Percentiles rank a stretch among this genome's conserved stretches.
phyloP scores from a whole-genome alignment of 2,888 invertebrate species.

The Antheraea assamensis region DNA sequence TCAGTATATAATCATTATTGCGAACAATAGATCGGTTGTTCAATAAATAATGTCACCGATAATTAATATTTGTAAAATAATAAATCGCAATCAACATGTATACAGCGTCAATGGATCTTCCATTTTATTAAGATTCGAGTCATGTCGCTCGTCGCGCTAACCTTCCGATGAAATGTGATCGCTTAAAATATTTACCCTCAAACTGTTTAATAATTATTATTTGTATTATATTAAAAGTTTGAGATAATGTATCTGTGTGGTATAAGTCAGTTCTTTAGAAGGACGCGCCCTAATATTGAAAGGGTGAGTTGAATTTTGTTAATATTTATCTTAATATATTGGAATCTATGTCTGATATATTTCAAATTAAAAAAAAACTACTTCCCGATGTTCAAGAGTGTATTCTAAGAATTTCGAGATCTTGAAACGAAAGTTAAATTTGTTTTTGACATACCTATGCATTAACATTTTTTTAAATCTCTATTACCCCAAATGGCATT shows the following conservation, averaged over 20 bases:
- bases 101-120: constrained; percentile 12
- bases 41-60: no score
- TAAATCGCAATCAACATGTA: neutral
- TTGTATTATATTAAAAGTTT: neutral
- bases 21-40: no score
- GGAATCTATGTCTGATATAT: no score
- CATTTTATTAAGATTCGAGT: neutral
- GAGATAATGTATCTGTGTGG: constrained; percentile 64
- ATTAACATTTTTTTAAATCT: no score
- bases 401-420: no score
- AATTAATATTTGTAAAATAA: neutral
- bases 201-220: neutral
- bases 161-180: neutral
- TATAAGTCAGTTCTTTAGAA: constrained; percentile 65
- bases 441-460: no score
- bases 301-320: constrained; percentile 49
- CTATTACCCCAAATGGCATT: no score
- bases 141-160: neutral
- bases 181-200: constrained; percentile 1
- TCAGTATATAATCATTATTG: no score
- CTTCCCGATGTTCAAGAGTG: no score
- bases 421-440: no score
- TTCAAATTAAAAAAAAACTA: no score
- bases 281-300: constrained; percentile 57
- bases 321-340: no score